Percentiles rank a stretch among this genome's conserved stretches.
Evolutionary conservation across 2,888 invertebrate genomes (phyloP).

Genomic region (Spilarctia lutea): DNA sequence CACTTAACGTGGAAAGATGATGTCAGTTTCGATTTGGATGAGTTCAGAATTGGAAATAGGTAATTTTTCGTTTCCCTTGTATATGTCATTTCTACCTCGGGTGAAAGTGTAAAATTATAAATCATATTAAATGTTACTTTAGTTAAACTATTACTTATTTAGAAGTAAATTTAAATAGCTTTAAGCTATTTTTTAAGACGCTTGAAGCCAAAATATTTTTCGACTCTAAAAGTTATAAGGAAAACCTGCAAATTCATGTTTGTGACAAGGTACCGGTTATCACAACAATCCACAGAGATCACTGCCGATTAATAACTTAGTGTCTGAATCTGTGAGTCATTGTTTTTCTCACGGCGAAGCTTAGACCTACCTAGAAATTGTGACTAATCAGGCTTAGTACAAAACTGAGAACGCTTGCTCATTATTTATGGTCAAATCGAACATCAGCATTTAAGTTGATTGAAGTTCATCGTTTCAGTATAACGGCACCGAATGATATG

Average conservation of each 20-base stretch:
- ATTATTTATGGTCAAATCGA: conserved; percentile 43
- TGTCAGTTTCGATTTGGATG: conserved; percentile 5
- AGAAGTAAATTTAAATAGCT: conserved; percentile 42
- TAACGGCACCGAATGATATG: conserved; percentile 50
- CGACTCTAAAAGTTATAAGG: conserved; percentile 32
- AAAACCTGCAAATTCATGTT: conserved; percentile 43
- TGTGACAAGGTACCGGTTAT: conserved; percentile 41
- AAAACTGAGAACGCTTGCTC: conserved; percentile 35
- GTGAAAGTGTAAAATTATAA: neutral
- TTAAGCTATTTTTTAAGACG: no score
- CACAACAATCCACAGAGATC: conserved; percentile 44
- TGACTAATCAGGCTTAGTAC: conserved; percentile 68
- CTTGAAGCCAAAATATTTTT: conserved; percentile 12
- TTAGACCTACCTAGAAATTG: conserved; percentile 66
- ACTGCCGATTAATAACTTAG: conserved; percentile 48
- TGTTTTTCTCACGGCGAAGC: conserved; percentile 62
- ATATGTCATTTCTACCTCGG: no score
- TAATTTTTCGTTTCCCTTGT: neutral
- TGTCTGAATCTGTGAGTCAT: conserved; percentile 72
- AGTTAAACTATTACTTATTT: conserved; percentile 52
- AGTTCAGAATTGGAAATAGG: neutral
- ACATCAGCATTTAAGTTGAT: conserved; percentile 29
- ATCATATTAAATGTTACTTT: no score
- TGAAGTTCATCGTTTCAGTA: conserved; percentile 44
- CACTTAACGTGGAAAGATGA: conserved; percentile 9